Conservation (phyloP, 2,113 vertebrate species). For the Quiscalus mexicanus region DNA sequence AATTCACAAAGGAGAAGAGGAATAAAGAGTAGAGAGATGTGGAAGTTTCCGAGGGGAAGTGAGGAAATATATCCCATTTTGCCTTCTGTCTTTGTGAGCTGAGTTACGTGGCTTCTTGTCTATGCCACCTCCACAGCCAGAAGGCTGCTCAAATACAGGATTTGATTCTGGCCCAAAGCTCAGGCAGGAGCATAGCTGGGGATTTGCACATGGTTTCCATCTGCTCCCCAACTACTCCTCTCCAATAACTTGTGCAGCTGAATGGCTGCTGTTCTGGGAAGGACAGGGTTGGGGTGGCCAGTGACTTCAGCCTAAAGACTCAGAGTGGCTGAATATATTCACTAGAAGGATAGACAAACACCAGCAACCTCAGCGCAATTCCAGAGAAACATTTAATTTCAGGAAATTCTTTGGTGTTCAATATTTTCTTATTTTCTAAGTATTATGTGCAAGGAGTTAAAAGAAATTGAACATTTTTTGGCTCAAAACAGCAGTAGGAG, state of each 20-base stretch:
- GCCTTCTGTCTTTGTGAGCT: conserved; percentile 46
- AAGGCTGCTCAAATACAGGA: conserved; percentile 49
- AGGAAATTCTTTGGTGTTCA: not conserved
- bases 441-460: not conserved
- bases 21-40: not conserved
- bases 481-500: not conserved
- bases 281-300: not conserved
- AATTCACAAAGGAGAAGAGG: not conserved
- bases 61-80: not conserved
- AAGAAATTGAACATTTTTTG: not conserved
- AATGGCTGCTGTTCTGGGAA: not conserved
- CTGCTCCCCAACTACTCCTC: not conserved
- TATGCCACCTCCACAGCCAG: conserved; percentile 61
- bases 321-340: not conserved
- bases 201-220: conserved; percentile 34
- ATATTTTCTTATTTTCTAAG: not conserved
- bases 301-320: not conserved
- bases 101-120: conserved; percentile 28
- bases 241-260: not conserved
- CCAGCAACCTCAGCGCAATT: not conserved
- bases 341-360: not conserved
- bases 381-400: not conserved
- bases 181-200: conserved; percentile 20
- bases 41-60: conserved; percentile 7
- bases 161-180: conserved; percentile 54